These are phyloP conservation scores for Pseudomugil gertrudae DNA, from an alignment of 2,797 vertebrate species.

Conservation along the genomic window DNA sequence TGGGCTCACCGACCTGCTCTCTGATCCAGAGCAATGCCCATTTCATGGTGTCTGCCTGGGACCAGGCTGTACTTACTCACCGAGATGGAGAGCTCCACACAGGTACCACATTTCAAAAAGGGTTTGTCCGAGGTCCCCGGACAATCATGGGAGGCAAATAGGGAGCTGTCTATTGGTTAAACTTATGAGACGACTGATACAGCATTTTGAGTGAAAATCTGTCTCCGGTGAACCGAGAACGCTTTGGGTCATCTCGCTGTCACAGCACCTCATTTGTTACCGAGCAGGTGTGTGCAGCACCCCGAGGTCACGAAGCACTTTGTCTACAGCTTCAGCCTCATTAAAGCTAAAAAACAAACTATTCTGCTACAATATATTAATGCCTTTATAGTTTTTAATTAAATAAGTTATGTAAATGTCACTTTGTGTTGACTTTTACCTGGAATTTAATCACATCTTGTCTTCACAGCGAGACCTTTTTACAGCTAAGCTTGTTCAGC, in stretches of 20 bases:
- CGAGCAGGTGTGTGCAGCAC: neutral
- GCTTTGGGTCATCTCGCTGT: slow-evolving; percentile 26
- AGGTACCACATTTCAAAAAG: slow-evolving; percentile 36
- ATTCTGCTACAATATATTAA: neutral
- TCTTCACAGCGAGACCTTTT: neutral
- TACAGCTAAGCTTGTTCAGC: too few relatives aligned
- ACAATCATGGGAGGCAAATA: slow-evolving; percentile 52
- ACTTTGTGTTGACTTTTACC: neutral
- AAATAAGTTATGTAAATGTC: neutral
- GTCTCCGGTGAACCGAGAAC: slow-evolving; percentile 45
- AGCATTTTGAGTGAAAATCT: slow-evolving; percentile 40
- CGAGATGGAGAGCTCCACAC: slow-evolving; percentile 74
- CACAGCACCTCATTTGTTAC: slow-evolving; percentile 11
- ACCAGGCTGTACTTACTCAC: slow-evolving; percentile 75
- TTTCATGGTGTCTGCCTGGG: slow-evolving; percentile 82
- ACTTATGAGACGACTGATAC: slow-evolving; percentile 47
- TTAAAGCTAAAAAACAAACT: neutral
- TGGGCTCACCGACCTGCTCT: slow-evolving; percentile 66
- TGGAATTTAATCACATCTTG: neutral
- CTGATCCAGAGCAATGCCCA: slow-evolving; percentile 81
- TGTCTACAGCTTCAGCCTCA: neutral
- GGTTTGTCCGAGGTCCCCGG: slow-evolving; percentile 51
- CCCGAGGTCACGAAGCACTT: neutral
- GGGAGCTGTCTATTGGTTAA: slow-evolving; percentile 49
- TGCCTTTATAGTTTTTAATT: neutral